Evolutionary conservation across 2,888 invertebrate species (phyloP).

Genomic region (Muscina levida): DNA sequence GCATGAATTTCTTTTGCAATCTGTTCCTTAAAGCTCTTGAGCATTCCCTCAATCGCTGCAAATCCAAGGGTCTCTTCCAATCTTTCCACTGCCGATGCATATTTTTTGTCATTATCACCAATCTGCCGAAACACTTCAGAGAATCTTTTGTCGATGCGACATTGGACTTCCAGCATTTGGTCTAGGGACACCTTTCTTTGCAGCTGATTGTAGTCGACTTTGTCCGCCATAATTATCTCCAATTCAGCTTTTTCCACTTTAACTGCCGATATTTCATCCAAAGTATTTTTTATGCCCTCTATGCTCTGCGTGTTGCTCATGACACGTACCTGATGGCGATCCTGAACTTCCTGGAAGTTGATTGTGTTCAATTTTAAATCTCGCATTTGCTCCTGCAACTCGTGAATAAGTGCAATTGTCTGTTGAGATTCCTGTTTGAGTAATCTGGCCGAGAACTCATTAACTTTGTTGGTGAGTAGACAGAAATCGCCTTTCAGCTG

Average conservation of each 20-base stretch:
- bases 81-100: conserved; percentile 82
- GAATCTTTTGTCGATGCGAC: conserved; percentile 73
- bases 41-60: conserved; percentile 82
- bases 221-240: conserved; percentile 86
- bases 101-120: conserved; percentile 72
- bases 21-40: conserved; percentile 85
- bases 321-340: conserved; percentile 58
- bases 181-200: conserved; percentile 88
- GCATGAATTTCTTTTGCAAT: conserved; percentile 81
- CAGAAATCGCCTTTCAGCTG: conserved; percentile 74
- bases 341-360: conserved; percentile 66
- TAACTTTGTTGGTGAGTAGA: conserved; percentile 73
- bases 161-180: conserved; percentile 83
- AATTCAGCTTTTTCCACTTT: conserved; percentile 88
- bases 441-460: conserved; percentile 72
- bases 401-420: conserved; percentile 67
- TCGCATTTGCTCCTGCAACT: conserved; percentile 69
- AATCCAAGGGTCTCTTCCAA: conserved; percentile 85
- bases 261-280: conserved; percentile 81
- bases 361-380: conserved; percentile 66
- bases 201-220: conserved; percentile 86
- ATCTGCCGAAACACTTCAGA: conserved; percentile 72
- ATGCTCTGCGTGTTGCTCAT: conserved; percentile 42
- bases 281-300: conserved; percentile 64
- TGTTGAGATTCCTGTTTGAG: conserved; percentile 72